Percentiles rank a stretch among this genome's conserved stretches.
Evolutionary conservation across 1,140 invertebrate genomes (phyloP).

Genomic region (Drosophila nasuta): DNA sequence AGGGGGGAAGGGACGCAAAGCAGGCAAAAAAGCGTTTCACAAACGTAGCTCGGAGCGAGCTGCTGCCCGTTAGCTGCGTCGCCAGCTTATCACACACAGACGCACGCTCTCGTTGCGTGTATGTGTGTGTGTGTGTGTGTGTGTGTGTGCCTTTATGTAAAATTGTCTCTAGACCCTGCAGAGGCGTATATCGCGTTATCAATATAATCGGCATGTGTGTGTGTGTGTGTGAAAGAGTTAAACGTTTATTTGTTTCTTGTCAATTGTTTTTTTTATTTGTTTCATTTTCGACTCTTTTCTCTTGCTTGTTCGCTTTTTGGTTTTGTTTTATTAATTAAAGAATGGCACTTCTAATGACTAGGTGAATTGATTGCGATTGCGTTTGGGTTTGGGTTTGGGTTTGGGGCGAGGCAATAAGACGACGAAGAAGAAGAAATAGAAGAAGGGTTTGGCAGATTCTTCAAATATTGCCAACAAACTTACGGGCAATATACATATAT

Average conservation of each 20-base stretch:
- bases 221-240: slow-evolving; percentile 47
- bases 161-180: slow-evolving; percentile 16
- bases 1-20: neutral
- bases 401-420: neutral
- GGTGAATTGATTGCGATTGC: slow-evolving; percentile 27
- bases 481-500: no score
- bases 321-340: slow-evolving; percentile 70
- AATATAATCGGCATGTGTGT: slow-evolving; percentile 32
- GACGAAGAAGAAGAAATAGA: neutral
- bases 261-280: slow-evolving; percentile 34
- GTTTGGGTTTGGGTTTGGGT: neutral
- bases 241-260: slow-evolving; percentile 40
- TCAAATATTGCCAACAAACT: no score
- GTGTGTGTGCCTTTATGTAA: slow-evolving; percentile 12
- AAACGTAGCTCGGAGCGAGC: slow-evolving; percentile 38
- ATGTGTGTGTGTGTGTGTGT: slow-evolving; percentile 1
- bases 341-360: slow-evolving; percentile 29
- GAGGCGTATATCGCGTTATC: slow-evolving; percentile 53
- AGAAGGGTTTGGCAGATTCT: neutral
- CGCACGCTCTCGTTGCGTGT: slow-evolving; percentile 1
- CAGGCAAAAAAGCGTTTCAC: neutral
- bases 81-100: slow-evolving; percentile 62
- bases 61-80: slow-evolving; percentile 58
- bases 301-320: slow-evolving; percentile 3
- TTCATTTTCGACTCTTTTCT: slow-evolving; percentile 23